Conservation (phyloP, 1,140 invertebrate species). For the Diorhabda elongata region DNA sequence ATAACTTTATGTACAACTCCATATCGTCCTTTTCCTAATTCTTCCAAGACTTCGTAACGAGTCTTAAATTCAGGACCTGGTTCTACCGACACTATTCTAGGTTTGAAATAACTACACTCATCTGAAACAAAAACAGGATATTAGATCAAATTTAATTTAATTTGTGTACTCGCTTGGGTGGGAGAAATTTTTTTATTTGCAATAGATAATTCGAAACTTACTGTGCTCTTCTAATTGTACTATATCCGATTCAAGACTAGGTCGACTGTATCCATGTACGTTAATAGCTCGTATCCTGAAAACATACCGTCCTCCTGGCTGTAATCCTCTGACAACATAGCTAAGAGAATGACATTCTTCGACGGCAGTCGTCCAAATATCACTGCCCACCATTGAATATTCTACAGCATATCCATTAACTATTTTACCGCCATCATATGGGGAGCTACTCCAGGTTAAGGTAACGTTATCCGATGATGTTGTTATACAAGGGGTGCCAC, state of each 20-base stretch:
- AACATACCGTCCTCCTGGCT: slow-evolving; percentile 57
- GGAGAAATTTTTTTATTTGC: not conserved
- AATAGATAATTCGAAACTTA: slow-evolving; percentile 21
- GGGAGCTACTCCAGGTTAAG: slow-evolving; percentile 75
- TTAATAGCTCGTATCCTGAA: slow-evolving; percentile 77
- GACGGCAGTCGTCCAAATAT: slow-evolving; percentile 56
- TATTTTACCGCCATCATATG: slow-evolving; percentile 80
- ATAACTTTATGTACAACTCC: slow-evolving; percentile 71
- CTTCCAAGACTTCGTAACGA: slow-evolving; percentile 63
- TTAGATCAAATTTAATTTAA: not conserved
- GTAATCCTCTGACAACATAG: slow-evolving; percentile 55
- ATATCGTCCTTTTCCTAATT: slow-evolving; percentile 78
- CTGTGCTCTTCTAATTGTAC: slow-evolving; percentile 49
- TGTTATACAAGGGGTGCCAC: slow-evolving; percentile 60
- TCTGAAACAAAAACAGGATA: slow-evolving; percentile 30
- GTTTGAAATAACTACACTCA: slow-evolving; percentile 38
- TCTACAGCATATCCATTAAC: slow-evolving; percentile 80
- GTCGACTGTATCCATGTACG: slow-evolving; percentile 70
- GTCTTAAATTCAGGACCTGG: slow-evolving; percentile 56
- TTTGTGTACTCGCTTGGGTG: too few relatives aligned
- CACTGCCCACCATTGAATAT: slow-evolving; percentile 56
- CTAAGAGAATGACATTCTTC: slow-evolving; percentile 62
- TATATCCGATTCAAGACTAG: slow-evolving; percentile 56
- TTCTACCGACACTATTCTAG: slow-evolving; percentile 45
- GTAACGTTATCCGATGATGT: slow-evolving; percentile 51